Evolutionary conservation across 2,113 vertebrate species (phyloP).

Genomic region (Zosterops hypoxanthus): DNA sequence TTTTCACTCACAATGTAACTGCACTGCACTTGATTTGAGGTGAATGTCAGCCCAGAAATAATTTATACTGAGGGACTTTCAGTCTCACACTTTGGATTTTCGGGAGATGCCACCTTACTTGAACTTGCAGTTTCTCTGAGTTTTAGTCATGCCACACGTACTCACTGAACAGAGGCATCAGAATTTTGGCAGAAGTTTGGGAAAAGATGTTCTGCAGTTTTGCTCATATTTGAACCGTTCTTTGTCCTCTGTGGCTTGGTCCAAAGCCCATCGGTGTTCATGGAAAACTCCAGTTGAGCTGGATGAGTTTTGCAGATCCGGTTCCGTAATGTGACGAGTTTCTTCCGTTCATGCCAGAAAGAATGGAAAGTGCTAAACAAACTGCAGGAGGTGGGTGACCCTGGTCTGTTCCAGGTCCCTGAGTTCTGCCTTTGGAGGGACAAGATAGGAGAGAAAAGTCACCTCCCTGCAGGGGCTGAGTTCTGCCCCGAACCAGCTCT

Average conservation of each 20-base stretch:
- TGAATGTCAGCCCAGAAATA: neutral
- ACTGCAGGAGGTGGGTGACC: neutral
- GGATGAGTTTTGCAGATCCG: constrained; percentile 29
- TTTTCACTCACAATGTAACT: neutral
- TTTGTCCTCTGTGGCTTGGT: constrained; percentile 45
- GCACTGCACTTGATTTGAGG: neutral
- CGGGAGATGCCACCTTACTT: neutral
- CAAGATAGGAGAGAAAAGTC: neutral
- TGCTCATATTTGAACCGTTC: neutral
- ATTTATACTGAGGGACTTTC: neutral
- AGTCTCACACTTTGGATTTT: neutral
- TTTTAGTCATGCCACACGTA: neutral
- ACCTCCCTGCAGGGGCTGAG: neutral
- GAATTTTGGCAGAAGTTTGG: neutral
- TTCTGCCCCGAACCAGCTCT: neutral
- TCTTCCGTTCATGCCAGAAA: neutral
- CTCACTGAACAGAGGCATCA: neutral
- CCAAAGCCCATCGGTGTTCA: neutral
- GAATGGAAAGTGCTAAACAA: neutral
- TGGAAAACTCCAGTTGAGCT: constrained; percentile 48
- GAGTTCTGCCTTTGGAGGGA: neutral
- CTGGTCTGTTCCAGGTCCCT: neutral
- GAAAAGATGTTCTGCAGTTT: constrained; percentile 20
- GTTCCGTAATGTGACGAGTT: neutral
- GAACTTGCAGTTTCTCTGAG: constrained; percentile 3